Percentiles rank a stretch among this genome's conserved stretches.
Evolutionary conservation across 2,113 vertebrate species (phyloP).

Genomic region (Zosterops japonicus): DNA sequence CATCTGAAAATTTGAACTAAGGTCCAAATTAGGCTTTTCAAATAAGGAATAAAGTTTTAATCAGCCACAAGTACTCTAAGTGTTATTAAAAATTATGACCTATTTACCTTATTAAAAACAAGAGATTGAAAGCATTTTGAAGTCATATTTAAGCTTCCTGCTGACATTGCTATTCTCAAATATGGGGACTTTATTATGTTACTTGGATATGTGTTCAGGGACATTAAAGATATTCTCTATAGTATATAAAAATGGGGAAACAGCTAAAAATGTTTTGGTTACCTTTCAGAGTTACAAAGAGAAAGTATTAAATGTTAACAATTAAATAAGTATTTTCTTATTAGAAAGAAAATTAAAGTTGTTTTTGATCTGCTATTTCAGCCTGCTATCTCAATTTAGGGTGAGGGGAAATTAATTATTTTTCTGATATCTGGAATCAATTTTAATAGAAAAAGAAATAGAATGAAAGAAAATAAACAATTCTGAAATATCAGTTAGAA

Average conservation of each 20-base stretch:
- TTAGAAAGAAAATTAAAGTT: conserved; percentile 65
- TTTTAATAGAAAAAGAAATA: conserved; percentile 39
- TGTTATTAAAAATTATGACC: conserved; percentile 51
- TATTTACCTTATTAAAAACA: conserved; percentile 71
- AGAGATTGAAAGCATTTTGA: conserved; percentile 68
- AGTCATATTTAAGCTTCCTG: conserved; percentile 71
- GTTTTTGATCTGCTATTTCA: conserved; percentile 48
- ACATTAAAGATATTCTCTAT: conserved; percentile 68
- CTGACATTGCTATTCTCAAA: conserved; percentile 64
- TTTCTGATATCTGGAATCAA: conserved; percentile 53
- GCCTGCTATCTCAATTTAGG: conserved; percentile 7
- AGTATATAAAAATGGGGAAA: conserved; percentile 73
- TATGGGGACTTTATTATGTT: conserved; percentile 66
- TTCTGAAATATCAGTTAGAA: conserved; percentile 11
- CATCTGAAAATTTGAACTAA: conserved; percentile 33
- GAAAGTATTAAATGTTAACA: conserved; percentile 63
- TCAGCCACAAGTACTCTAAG: conserved; percentile 37
- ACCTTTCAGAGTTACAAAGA: conserved; percentile 42
- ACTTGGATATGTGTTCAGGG: conserved; percentile 66
- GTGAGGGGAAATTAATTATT: conserved; percentile 45
- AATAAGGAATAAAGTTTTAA: conserved; percentile 70
- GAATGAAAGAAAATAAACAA: neutral
- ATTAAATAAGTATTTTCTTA: conserved; percentile 65
- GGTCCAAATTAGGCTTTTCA: conserved; percentile 49
- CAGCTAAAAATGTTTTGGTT: conserved; percentile 71